phyloP scores from a whole-genome alignment of 37 sponge, comb jelly and placozoan genomes.

The Cliona cf. orientalis region DNA sequence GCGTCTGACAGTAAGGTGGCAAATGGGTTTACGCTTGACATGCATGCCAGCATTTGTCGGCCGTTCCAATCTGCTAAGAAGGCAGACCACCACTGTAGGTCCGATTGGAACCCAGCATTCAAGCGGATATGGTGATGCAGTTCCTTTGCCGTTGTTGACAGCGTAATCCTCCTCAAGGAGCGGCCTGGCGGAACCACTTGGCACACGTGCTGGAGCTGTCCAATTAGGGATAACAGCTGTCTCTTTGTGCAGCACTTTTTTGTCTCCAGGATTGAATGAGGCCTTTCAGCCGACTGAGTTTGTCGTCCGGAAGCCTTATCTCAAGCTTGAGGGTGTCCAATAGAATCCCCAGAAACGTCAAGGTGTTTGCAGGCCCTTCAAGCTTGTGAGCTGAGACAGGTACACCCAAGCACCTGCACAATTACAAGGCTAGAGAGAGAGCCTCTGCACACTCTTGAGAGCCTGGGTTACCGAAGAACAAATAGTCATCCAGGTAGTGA shows the following conservation, averaged over 20 bases:
- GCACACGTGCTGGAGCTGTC: slow-evolving; percentile 8
- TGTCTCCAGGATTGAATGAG: neutral
- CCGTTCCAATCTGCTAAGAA: slow-evolving; percentile 30
- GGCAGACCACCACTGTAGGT: slow-evolving; percentile 16
- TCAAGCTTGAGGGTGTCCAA: no score
- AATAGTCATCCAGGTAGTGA: neutral
- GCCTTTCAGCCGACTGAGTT: no score
- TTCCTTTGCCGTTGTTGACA: neutral
- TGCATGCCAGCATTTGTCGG: neutral
- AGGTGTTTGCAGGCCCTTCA: no score
- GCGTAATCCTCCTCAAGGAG: slow-evolving; percentile 9
- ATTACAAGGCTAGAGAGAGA: neutral
- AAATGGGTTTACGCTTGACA: neutral
- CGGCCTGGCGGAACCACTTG: slow-evolving; percentile 4
- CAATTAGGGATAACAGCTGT: slow-evolving; percentile 18
- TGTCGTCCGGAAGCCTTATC: no score
- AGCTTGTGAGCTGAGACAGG: neutral
- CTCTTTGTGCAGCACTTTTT: slow-evolving; percentile 1
- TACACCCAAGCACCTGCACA: neutral
- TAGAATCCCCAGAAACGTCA: no score
- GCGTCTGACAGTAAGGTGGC: slow-evolving; percentile 7
- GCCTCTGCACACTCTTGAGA: no score
- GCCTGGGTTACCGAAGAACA: no score
- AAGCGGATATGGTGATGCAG: slow-evolving; percentile 20
- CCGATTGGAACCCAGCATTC: slow-evolving; percentile 9